Percentiles rank a stretch among this genome's conserved stretches.
Evolutionary conservation across 1,140 invertebrate genomes (phyloP).

Genomic region (Drosophila arizonae): DNA sequence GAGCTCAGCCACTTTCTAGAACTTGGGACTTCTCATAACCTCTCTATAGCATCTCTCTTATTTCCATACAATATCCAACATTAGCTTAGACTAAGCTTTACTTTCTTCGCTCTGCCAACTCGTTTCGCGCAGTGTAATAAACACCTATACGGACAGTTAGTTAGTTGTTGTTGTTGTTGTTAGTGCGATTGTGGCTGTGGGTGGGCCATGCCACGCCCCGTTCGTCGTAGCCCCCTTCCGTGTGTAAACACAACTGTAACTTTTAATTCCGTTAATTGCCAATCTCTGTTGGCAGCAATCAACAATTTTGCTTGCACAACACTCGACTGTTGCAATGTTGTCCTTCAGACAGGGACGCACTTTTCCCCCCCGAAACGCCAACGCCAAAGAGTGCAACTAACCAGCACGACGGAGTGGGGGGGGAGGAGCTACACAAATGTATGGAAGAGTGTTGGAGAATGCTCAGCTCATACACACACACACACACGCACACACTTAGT

Average conservation of each 20-base stretch:
- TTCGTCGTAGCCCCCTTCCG: constrained; percentile 20
- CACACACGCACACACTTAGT: constrained; percentile 8
- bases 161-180: constrained; percentile 53
- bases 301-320: constrained; percentile 82
- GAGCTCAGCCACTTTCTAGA: too few relatives aligned
- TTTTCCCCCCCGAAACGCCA: background rate
- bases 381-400: constrained; percentile 39
- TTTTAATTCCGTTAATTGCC: constrained; percentile 83
- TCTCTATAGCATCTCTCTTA: background rate
- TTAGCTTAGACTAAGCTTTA: too few relatives aligned
- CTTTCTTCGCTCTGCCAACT: too few relatives aligned
- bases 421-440: too few relatives aligned
- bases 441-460: background rate
- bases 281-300: constrained; percentile 83
- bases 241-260: constrained; percentile 79
- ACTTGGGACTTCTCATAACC: too few relatives aligned
- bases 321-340: constrained; percentile 79
- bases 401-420: background rate
- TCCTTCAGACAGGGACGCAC: constrained; percentile 57
- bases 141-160: constrained; percentile 49
- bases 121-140: constrained; percentile 44
- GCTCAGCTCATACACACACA: background rate
- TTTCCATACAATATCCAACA: too few relatives aligned
- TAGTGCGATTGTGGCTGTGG: constrained; percentile 40
- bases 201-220: background rate